phyloP scores from a whole-genome alignment of 1,140 invertebrate species.

The Halictus rubicundus region DNA sequence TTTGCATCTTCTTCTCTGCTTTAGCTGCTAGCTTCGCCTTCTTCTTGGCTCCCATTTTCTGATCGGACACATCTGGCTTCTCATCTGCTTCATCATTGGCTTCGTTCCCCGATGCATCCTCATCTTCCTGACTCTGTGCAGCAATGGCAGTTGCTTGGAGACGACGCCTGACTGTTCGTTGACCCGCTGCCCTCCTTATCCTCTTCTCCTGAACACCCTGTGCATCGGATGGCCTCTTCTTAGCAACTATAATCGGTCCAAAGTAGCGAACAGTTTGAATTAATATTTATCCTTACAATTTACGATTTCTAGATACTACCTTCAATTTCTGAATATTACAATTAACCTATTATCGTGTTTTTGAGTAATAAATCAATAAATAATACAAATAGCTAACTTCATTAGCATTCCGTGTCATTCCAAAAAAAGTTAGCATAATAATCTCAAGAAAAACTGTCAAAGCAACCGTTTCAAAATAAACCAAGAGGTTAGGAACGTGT shows the following conservation, averaged over 20 bases:
- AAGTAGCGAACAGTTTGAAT: constrained; percentile 15
- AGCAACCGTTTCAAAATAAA: constrained; percentile 54
- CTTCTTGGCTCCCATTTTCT: constrained; percentile 96
- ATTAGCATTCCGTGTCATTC: no score
- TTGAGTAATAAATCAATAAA: no score
- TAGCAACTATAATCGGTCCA: constrained; percentile 28
- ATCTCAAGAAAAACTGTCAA: not conserved
- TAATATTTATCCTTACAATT: not conserved
- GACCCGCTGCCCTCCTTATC: constrained; percentile 70
- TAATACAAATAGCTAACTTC: no score
- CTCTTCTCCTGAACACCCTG: constrained; percentile 61
- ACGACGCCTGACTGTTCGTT: constrained; percentile 71
- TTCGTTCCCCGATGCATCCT: constrained; percentile 78
- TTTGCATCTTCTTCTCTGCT: constrained; percentile 91
- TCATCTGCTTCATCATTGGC: constrained; percentile 75
- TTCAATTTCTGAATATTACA: no score
- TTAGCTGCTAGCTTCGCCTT: constrained; percentile 95
- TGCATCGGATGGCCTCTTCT: constrained; percentile 57
- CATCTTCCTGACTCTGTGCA: constrained; percentile 69
- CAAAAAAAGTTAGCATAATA: no score
- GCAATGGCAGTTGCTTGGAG: constrained; percentile 64
- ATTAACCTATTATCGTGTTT: no score
- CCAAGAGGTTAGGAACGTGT: constrained; percentile 46
- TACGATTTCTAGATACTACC: no score
- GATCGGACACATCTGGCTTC: constrained; percentile 81